phyloP scores from a whole-genome alignment of 2,888 invertebrate genomes.

The Plebejus argus region DNA sequence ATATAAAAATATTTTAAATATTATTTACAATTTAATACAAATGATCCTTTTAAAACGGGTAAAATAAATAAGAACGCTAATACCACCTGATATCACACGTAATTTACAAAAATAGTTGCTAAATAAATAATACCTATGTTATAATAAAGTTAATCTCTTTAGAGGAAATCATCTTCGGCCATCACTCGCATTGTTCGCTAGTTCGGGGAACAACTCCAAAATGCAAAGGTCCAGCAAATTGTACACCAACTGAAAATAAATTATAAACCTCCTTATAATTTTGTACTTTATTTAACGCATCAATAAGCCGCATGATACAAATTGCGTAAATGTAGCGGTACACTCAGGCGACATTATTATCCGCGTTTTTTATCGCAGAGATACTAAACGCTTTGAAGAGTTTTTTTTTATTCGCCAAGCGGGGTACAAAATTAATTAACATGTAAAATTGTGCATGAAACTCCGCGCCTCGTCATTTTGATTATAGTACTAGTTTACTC shows the following conservation, averaged over 20 bases:
- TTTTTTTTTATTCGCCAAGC: too few species aligned
- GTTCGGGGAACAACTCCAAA: slow-evolving; percentile 88
- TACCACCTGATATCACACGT: slow-evolving; percentile 44
- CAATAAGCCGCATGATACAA: too few species aligned
- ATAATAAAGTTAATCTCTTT: background rate
- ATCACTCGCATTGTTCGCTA: slow-evolving; percentile 51
- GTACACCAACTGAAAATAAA: slow-evolving; percentile 84
- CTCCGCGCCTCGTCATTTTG: too few species aligned
- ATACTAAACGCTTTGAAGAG: too few species aligned
- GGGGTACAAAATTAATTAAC: too few species aligned
- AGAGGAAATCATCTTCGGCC: slow-evolving; percentile 58
- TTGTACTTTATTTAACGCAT: too few species aligned
- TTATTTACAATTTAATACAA: slow-evolving; percentile 57
- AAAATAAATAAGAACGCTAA: slow-evolving; percentile 45
- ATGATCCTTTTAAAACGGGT: slow-evolving; percentile 48
- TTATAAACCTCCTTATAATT: background rate
- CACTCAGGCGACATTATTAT: too few species aligned
- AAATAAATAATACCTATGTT: slow-evolving; percentile 44
- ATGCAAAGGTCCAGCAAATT: slow-evolving; percentile 88
- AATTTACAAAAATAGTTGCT: slow-evolving; percentile 49
- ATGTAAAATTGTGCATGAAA: too few species aligned
- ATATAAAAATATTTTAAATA: slow-evolving; percentile 66
- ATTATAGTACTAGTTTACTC: too few species aligned
- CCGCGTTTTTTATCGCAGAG: too few species aligned
- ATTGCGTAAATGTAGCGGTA: too few species aligned